phyloP scores from a whole-genome alignment of 2,888 invertebrate genomes.

The Sphaerophoria taeniata region DNA sequence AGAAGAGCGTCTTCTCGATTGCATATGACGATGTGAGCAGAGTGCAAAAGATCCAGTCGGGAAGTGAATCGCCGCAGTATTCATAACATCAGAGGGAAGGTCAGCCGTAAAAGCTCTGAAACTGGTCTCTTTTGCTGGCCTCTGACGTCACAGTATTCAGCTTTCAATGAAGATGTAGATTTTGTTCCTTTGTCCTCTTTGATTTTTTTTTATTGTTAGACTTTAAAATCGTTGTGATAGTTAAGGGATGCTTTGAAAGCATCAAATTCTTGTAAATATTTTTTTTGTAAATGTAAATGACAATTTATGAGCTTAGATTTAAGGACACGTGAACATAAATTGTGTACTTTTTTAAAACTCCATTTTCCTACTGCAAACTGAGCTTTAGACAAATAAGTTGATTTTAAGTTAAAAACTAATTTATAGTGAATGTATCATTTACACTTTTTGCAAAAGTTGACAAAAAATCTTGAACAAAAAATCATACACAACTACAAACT shows the following conservation, averaged over 20 bases:
- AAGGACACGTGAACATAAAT: background rate
- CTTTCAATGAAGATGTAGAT: background rate
- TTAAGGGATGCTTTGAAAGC: constrained; percentile 68
- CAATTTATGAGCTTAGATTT: background rate
- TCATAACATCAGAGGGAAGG: constrained; percentile 77
- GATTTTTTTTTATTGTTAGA: constrained; percentile 53
- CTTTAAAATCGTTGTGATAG: constrained; percentile 73
- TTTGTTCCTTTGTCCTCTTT: constrained; percentile 41
- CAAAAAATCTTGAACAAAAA: constrained; percentile 12
- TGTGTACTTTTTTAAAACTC: constrained; percentile 31
- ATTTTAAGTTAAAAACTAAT: constrained; percentile 9
- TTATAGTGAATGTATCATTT: constrained; percentile 67
- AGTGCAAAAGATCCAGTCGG: constrained; percentile 91
- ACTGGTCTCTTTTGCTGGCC: constrained; percentile 6
- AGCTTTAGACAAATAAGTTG: constrained; percentile 30
- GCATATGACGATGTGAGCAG: constrained; percentile 94
- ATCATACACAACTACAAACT: constrained; percentile 66
- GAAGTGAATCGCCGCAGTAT: constrained; percentile 90
- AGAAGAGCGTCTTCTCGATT: constrained; percentile 96
- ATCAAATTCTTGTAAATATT: constrained; percentile 39
- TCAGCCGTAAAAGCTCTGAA: background rate
- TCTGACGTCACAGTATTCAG: constrained; percentile 11
- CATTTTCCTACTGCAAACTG: constrained; percentile 42
- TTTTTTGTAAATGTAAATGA: constrained; percentile 17
- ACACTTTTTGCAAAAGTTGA: constrained; percentile 56